Evolutionary conservation across 2,113 vertebrate genomes (phyloP), one percentile per base, ranked within the genome.

Genomic region (Charina bottae): DNA sequence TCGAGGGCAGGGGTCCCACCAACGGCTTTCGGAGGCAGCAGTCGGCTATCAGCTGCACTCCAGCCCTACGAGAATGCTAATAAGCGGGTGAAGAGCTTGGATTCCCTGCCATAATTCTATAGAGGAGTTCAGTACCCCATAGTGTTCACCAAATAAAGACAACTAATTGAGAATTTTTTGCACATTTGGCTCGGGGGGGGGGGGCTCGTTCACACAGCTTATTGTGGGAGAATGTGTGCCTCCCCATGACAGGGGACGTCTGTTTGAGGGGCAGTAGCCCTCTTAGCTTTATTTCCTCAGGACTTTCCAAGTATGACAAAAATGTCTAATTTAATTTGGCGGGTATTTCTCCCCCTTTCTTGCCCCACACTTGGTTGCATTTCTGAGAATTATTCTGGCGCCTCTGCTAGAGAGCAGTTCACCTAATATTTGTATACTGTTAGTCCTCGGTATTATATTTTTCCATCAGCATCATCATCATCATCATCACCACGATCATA

Each of bases 161-260:
- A 98, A 98, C 98, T 98, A 98, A 98, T 98, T 98, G 98, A 98
- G 98, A 98, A 97, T 97, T 98, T 98, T 97, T 98, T 98, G 97
- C 98, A 98, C 97, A 98, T 98, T 98, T 98, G 97, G 97, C 97
- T 97, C 96, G 96, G 96, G 96, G 97, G 97, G 97, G 96, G 96
- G 96, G 97, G 96, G 97, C 97, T 96, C 97, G 97, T 97, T 97
- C 97, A 97, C 96, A 97, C 95, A 0, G 97, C 96, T 96, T 97
- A 97, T 97, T 97, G 96, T 92, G 96, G 95, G 97, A 97, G 97
- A 98, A 97, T 97, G 97, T 97, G 92, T 97, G 3, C 97, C 96
- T 96, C 72, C 96, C 96, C 95, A 97, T 97, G 97, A 97, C 96
- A 97, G 97, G 94, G 95, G 93, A 94, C 92, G 96, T 97, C 97